Percentiles rank a stretch among this genome's conserved stretches.
Evolutionary conservation across 2,888 invertebrate species (phyloP).

Genomic region (Euclidia mi): DNA sequence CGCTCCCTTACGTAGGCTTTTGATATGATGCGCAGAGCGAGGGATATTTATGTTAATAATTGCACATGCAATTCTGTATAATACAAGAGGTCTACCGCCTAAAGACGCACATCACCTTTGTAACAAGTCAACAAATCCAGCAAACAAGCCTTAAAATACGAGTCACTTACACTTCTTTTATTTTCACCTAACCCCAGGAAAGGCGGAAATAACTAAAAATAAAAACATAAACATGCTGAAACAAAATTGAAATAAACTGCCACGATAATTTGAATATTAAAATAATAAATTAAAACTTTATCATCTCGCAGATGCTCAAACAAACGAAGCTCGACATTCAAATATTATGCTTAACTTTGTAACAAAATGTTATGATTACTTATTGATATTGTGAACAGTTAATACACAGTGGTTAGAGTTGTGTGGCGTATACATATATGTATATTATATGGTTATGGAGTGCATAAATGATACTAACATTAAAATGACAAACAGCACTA

Average conservation of each 20-base stretch:
- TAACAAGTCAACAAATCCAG: constrained; percentile 68
- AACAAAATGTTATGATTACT: constrained; percentile 15
- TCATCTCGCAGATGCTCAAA: constrained; percentile 29
- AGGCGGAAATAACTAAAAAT: constrained; percentile 87
- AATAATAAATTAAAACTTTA: constrained; percentile 23
- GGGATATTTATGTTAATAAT: constrained; percentile 36
- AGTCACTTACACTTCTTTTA: constrained; percentile 84
- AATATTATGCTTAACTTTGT: constrained; percentile 20
- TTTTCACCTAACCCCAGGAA: constrained; percentile 81
- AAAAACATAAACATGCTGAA: constrained; percentile 75
- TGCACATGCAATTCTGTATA: constrained; percentile 56
- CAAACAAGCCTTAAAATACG: constrained; percentile 78
- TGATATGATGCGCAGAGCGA: constrained; percentile 30
- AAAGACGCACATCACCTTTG: constrained; percentile 64
- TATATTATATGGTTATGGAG: constrained; percentile 30
- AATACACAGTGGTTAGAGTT: constrained; percentile 35
- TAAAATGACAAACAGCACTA: constrained; percentile 59
- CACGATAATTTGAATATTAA: constrained; percentile 27
- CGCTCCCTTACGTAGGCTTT: constrained; percentile 26
- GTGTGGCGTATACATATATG: constrained; percentile 30
- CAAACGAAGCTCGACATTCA: constrained; percentile 38
- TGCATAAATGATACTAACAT: constrained; percentile 42
- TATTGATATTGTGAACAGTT: constrained; percentile 26
- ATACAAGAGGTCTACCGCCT: constrained; percentile 55
- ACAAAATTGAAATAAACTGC: constrained; percentile 61